Base-by-base conservation (phyloP, 2,113 vertebrate species). In the Pheucticus melanocephalus region DNA sequence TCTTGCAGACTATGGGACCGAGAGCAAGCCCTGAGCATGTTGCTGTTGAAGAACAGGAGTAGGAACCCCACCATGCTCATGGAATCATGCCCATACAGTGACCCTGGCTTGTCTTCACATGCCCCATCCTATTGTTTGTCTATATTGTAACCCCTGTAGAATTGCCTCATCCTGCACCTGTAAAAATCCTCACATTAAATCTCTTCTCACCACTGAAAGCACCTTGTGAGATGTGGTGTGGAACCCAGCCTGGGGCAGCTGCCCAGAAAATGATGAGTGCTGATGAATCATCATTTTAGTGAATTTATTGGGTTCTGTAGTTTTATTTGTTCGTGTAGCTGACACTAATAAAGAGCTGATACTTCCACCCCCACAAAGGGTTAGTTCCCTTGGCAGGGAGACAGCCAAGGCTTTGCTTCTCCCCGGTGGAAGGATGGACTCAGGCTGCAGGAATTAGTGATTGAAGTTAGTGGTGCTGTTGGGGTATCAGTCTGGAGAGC, bases 321-420 rank as follows among this genome's bases (percentile, higher is more conserved):
- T 95, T 95, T 94, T 90, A 90, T 82, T 95, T 97, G 79, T 88
- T 92, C 37, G 10, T 40, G 82, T 85, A 91, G 90, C 61, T 88
- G 61, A 51, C 73, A 88, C 80, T 75, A 88, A 95, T 94, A 88
- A 94, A 95, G 59, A 86, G 23, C 48, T 61, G 40, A 64, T 90
- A 48, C 47, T 88, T 92, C 53, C 65, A 84, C 33, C 5, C 30
- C 17, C 20, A 35, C 12, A 56, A 19, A 35, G 33, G 28, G 44
- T 78, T 63, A 24, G 68, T 42, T 90, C 66, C 72, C 82, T 82
- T 25, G 84, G 45, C 48, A 88, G 54, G 77, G 78, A 28, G 76
- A 20, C 30, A 76, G 48, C 7, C 48, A 51, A 4, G 12, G 5
- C 8, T 65, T 40, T n/a, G n/a, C n/a, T 88, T 44, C 40, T 39